A percentile compares a stretch with the other conserved stretches of the same genome.
Conservation (phyloP, 2,113 vertebrate genomes). For the Neogale vison region DNA sequence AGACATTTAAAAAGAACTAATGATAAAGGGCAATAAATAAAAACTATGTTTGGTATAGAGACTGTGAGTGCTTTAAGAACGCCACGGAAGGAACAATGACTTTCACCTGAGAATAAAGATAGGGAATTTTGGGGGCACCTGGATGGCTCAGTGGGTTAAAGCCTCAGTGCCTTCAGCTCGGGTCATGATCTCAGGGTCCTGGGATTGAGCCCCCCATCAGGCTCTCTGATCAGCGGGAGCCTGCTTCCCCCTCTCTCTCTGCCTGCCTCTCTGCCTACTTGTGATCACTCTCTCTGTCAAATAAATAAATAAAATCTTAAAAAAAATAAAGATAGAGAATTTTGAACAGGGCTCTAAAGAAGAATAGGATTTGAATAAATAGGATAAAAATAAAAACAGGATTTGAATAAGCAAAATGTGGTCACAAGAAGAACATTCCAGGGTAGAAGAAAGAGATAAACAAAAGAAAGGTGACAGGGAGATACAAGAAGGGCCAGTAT, state of each 20-base stretch:
- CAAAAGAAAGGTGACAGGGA: background rate
- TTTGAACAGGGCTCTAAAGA: background rate
- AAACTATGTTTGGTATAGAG: background rate
- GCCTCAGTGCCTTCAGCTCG: too few relatives aligned
- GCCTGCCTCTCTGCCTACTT: too few relatives aligned
- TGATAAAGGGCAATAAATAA: background rate
- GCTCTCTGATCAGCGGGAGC: too few relatives aligned
- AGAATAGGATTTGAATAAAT: background rate
- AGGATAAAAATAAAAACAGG: background rate
- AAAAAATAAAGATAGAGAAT: background rate
- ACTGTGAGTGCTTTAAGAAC: background rate
- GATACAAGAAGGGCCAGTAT: background rate
- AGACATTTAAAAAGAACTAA: constrained; percentile 23
- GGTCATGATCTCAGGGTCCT: too few relatives aligned
- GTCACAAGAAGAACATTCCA: background rate
- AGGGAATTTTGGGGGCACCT: background rate
- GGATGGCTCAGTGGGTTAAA: too few relatives aligned
- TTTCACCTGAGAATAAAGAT: background rate
- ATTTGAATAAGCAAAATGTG: background rate
- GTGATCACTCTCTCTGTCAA: too few relatives aligned
- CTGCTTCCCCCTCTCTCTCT: too few relatives aligned
- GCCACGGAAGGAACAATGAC: background rate
- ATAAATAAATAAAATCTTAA: too few relatives aligned
- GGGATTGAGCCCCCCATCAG: too few relatives aligned
- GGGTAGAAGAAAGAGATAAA: background rate